phyloP scores from a whole-genome alignment of 2,888 invertebrate species.

The Chirona hameri region DNA sequence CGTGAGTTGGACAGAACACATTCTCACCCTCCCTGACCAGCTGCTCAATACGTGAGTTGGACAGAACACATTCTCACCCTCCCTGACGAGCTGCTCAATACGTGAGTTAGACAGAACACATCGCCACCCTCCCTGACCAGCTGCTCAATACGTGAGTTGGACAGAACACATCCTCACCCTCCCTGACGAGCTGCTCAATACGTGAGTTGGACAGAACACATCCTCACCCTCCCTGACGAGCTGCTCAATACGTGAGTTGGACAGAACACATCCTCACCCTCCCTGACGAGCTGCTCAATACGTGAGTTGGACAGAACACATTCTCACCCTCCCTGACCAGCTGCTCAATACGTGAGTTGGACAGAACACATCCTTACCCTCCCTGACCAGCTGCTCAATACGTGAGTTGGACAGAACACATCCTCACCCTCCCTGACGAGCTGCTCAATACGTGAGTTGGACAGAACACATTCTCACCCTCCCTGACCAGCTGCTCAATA shows the following conservation, averaged over 20 bases:
- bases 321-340: constrained; percentile 75
- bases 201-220: constrained; percentile 59
- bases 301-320: constrained; percentile 59
- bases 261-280: constrained; percentile 76
- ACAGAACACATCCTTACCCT: constrained; percentile 76
- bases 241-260: constrained; percentile 55
- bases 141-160: constrained; percentile 55
- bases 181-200: constrained; percentile 68
- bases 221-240: constrained; percentile 75
- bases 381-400: constrained; percentile 68
- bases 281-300: constrained; percentile 68
- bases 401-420: constrained; percentile 59
- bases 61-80: constrained; percentile 76
- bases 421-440: constrained; percentile 75
- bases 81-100: constrained; percentile 68
- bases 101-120: constrained; percentile 59
- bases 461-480: constrained; percentile 76
- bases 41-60: constrained; percentile 55
- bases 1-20: constrained; percentile 59
- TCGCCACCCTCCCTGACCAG: constrained; percentile 75
- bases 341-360: constrained; percentile 55
- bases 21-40: constrained; percentile 75
- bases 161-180: constrained; percentile 76
- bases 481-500: constrained; percentile 68
- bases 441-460: constrained; percentile 55